Evolutionary conservation across 2,113 vertebrate species (phyloP), one percentile per base, ranked within the genome.

Genomic region (Perca fluviatilis): DNA sequence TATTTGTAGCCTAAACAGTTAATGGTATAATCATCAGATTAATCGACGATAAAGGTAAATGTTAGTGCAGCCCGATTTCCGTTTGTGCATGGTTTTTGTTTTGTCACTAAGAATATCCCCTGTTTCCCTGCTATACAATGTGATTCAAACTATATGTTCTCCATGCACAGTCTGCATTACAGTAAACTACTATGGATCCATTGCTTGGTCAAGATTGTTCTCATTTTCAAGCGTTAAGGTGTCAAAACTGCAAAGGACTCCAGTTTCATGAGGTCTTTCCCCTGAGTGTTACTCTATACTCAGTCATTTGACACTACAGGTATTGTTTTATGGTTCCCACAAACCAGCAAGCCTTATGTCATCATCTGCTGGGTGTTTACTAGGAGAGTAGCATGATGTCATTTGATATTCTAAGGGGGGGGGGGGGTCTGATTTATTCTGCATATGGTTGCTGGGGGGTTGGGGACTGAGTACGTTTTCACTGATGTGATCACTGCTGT

Each of bases 291-390:
- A 67, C 57, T 72, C 60, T 65, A 70, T n/a, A 69, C 58, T 13
- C 50, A 53, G 85, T 60, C 83, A 92, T 75, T 27, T 86, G 88
- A 92, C 62, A 90, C 86, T 12, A 2, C 69, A 80, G 77, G 61
- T 75, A 61, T 72, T 47, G 77, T 82, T 84, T 85, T 65, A 73
- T 61, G 50, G 69, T 84, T 87, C 88, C 82, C 80, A 87, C 53
- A 54, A 53, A 69, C 61, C 10, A 6, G 64, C n/a, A 13, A 43
- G 66, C 69, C 54, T 87, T 60, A 89, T 71, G 79, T 92, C 83
- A 91, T 74, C n/a, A 73, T 87, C 90, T 77, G 65, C 87, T 63
- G 86, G 84, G 82, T 79, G 65, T 83, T 53, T 74, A 88, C 79
- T 36, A 51, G 74, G 18, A 77, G 75, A 86, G 80, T 0, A 76